phyloP scores from a whole-genome alignment of 2,113 vertebrate genomes.

The Morone chrysops region DNA sequence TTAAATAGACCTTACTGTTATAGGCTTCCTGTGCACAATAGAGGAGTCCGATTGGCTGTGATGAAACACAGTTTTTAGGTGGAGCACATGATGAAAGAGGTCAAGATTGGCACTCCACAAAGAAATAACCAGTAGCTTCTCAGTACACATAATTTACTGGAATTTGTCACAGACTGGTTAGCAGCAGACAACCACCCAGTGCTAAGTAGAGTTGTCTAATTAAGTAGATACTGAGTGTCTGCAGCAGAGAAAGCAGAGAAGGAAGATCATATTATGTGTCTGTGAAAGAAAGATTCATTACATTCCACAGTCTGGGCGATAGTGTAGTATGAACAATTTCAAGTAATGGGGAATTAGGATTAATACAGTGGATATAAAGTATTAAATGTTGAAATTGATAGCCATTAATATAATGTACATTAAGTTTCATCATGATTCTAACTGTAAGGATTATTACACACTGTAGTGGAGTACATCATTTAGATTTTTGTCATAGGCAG shows the following conservation, averaged over 20 bases:
- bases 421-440: slow-evolving; percentile 19
- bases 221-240: slow-evolving; percentile 23
- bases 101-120: background rate
- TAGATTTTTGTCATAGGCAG: slow-evolving; percentile 8
- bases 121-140: background rate
- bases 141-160: background rate
- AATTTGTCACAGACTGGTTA: slow-evolving; percentile 23
- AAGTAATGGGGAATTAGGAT: slow-evolving; percentile 43
- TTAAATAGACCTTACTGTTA: background rate
- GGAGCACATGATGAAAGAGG: background rate
- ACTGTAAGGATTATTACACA: slow-evolving; percentile 7
- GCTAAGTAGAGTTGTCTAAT: slow-evolving; percentile 28
- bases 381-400: slow-evolving; percentile 47
- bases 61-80: background rate
- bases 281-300: slow-evolving; percentile 44
- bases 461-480: background rate
- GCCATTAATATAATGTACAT: slow-evolving; percentile 31
- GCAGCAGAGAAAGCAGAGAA: slow-evolving; percentile 9
- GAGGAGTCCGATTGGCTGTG: background rate
- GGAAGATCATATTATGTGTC: slow-evolving; percentile 31
- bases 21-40: background rate
- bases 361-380: slow-evolving; percentile 21
- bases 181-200: slow-evolving; percentile 16
- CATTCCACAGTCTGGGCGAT: slow-evolving; percentile 4
- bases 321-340: slow-evolving; percentile 23